These are phyloP conservation scores for Pasiphila rectangulata DNA, from an alignment of 2,888 invertebrate genomes.

Conservation along the genomic window DNA sequence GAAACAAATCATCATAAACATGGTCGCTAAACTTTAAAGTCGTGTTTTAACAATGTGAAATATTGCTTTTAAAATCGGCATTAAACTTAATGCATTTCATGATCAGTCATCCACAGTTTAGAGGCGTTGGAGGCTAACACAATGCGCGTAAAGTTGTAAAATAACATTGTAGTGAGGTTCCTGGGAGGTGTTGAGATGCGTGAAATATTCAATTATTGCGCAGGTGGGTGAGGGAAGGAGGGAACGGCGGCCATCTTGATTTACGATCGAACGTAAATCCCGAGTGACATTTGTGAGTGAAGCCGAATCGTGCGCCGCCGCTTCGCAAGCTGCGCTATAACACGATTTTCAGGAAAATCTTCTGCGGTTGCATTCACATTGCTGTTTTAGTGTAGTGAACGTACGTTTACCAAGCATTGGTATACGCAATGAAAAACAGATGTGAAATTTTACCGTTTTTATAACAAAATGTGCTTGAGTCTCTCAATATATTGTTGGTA, in stretches of 20 bases:
- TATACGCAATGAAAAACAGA: constrained; percentile 43
- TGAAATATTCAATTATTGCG: constrained; percentile 80
- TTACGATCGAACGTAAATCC: constrained; percentile 77
- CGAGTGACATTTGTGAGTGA: constrained; percentile 76
- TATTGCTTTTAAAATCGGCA: constrained; percentile 76
- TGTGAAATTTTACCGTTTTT: constrained; percentile 34
- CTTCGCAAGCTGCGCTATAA: constrained; percentile 51
- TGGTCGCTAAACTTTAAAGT: constrained; percentile 65
- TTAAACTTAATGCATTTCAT: constrained; percentile 75
- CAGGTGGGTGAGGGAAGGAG: constrained; percentile 58
- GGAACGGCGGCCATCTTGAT: constrained; percentile 74
- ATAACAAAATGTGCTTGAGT: constrained; percentile 31
- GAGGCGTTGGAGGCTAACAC: constrained; percentile 78
- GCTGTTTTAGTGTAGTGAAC: constrained; percentile 35
- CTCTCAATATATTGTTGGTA: constrained; percentile 48
- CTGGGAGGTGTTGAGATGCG: constrained; percentile 76
- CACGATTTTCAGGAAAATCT: constrained; percentile 63
- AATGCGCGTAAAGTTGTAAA: constrained; percentile 70
- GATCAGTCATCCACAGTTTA: constrained; percentile 79
- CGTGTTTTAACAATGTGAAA: constrained; percentile 71
- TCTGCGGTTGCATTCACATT: constrained; percentile 50
- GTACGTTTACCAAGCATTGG: constrained; percentile 27
- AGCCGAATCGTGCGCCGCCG: constrained; percentile 55
- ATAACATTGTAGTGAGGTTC: constrained; percentile 72
- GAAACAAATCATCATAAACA: constrained; percentile 80